phyloP scores from a whole-genome alignment of 1,140 invertebrate genomes.

The Copidosoma floridanum region DNA sequence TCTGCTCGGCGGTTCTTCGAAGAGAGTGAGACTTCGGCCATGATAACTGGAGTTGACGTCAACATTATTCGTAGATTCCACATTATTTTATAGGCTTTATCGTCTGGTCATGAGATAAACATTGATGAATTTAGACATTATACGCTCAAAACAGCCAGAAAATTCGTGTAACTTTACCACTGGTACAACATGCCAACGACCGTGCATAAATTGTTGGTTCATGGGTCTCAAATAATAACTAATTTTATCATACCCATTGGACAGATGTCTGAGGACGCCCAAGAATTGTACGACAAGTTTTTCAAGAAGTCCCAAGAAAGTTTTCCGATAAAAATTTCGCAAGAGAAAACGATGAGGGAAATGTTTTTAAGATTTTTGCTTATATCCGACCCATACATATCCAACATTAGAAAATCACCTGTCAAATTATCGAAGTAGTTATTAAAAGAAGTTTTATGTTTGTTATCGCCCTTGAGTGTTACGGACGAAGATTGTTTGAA shows the following conservation, averaged over 20 bases:
- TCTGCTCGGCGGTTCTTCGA: neutral
- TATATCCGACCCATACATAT: too few species aligned
- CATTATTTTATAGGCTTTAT: slow-evolving; percentile 35
- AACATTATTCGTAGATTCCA: slow-evolving; percentile 34
- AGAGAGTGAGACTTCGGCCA: neutral
- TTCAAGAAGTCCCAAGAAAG: slow-evolving; percentile 30
- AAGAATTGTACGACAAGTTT: slow-evolving; percentile 44
- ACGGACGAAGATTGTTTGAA: too few species aligned
- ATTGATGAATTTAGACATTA: slow-evolving; percentile 28
- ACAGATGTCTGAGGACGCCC: slow-evolving; percentile 48
- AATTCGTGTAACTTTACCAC: slow-evolving; percentile 35
- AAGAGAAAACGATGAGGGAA: too few species aligned
- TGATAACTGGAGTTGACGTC: too few species aligned
- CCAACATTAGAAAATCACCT: too few species aligned
- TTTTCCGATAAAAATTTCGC: slow-evolving; percentile 32
- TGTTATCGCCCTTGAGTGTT: too few species aligned
- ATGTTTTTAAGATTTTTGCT: too few species aligned
- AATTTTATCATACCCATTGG: slow-evolving; percentile 37
- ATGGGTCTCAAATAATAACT: slow-evolving; percentile 38
- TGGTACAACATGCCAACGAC: slow-evolving; percentile 42
- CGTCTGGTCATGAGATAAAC: slow-evolving; percentile 36
- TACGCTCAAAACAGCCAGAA: slow-evolving; percentile 4
- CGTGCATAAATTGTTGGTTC: slow-evolving; percentile 45
- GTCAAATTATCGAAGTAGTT: too few species aligned
- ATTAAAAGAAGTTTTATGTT: too few species aligned